Percentiles rank a stretch among this genome's conserved stretches.
Evolutionary conservation across 2,888 invertebrate genomes (phyloP).

Genomic region (Melinaea menophilus): DNA sequence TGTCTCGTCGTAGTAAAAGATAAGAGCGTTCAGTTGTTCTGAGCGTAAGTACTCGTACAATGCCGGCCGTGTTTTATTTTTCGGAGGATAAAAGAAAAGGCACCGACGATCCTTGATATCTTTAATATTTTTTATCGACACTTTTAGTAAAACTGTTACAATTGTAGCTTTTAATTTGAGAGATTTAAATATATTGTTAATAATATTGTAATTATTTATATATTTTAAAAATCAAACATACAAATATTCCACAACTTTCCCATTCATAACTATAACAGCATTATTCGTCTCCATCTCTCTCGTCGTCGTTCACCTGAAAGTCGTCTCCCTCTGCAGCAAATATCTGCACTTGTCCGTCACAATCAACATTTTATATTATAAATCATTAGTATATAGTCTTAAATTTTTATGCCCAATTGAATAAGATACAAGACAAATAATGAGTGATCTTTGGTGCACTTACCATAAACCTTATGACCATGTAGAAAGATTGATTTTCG

Average conservation of each 20-base stretch:
- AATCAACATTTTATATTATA: slow-evolving; percentile 25
- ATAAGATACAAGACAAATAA: slow-evolving; percentile 15
- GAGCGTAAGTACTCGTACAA: too few species aligned
- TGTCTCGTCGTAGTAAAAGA: too few species aligned
- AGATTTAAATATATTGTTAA: too few species aligned
- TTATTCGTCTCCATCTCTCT: slow-evolving; percentile 4
- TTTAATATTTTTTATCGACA: too few species aligned
- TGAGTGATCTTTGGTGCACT: slow-evolving; percentile 1
- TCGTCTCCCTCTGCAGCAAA: slow-evolving; percentile 17
- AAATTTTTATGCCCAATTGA: background rate
- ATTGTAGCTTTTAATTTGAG: too few species aligned
- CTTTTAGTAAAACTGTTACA: too few species aligned
- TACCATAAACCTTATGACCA: slow-evolving; percentile 24
- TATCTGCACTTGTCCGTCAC: slow-evolving; percentile 22
- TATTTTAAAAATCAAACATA: too few species aligned
- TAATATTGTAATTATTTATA: too few species aligned
- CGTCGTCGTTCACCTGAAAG: slow-evolving; percentile 20
- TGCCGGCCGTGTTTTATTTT: too few species aligned
- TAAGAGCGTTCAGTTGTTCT: too few species aligned
- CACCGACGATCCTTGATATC: too few species aligned
- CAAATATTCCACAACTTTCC: background rate
- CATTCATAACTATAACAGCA: background rate
- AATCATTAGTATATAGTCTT: slow-evolving; percentile 22
- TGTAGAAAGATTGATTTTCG: slow-evolving; percentile 38
- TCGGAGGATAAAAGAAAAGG: too few species aligned